These are phyloP conservation scores for Eunapius fragilis DNA, from an alignment of 37 sponge, comb jelly and placozoan genomes.

Conservation along the genomic window DNA sequence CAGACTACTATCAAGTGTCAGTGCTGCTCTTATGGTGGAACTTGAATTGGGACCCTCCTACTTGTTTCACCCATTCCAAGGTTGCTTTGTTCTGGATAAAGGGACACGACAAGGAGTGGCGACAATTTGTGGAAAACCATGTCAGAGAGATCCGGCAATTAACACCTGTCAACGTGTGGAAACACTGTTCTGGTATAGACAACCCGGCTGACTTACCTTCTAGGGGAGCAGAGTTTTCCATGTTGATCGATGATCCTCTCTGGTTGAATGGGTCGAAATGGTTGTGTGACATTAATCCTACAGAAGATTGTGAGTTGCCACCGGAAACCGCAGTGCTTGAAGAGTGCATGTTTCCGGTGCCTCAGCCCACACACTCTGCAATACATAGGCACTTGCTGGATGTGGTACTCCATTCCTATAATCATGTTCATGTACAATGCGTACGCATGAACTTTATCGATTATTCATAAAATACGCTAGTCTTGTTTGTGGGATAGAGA, in stretches of 20 bases:
- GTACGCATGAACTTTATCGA: too few relatives aligned
- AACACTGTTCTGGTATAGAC: slow-evolving; percentile 23
- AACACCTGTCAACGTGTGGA: slow-evolving; percentile 13
- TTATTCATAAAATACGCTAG: too few relatives aligned
- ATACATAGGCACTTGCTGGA: too few relatives aligned
- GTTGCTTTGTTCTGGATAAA: slow-evolving; percentile 30
- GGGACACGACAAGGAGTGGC: slow-evolving; percentile 19
- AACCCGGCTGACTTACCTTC: slow-evolving; percentile 39
- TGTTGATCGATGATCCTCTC: neutral
- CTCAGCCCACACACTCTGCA: too few relatives aligned
- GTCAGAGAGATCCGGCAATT: slow-evolving; percentile 10
- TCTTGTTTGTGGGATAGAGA: too few relatives aligned
- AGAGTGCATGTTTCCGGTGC: slow-evolving; percentile 1
- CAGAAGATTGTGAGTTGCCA: neutral
- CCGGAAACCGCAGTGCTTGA: neutral
- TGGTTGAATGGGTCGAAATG: slow-evolving; percentile 17
- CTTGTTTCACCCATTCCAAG: slow-evolving; percentile 12
- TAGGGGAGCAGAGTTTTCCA: slow-evolving; percentile 11
- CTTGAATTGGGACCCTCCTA: neutral
- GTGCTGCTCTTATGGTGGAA: slow-evolving; percentile 14
- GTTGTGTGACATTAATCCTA: neutral
- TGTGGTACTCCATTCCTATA: too few relatives aligned
- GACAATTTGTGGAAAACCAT: slow-evolving; percentile 43
- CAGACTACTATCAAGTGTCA: too few relatives aligned
- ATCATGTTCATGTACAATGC: too few relatives aligned